phyloP scores from a whole-genome alignment of 2,888 invertebrate genomes.

The Eupithecia dodoneata region DNA sequence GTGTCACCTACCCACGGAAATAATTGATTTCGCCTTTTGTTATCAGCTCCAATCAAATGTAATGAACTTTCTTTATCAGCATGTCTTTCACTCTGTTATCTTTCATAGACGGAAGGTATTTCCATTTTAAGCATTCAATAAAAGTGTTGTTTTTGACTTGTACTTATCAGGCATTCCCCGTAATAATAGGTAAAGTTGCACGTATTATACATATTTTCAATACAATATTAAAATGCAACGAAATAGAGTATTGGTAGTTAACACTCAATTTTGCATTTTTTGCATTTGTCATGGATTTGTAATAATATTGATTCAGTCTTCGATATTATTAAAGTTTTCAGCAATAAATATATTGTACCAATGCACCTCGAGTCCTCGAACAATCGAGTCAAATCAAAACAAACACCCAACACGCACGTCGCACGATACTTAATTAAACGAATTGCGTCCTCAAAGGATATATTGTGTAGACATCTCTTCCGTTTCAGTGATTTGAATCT shows the following conservation, averaged over 20 bases:
- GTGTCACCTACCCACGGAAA: constrained; percentile 4
- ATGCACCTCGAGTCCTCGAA: background rate
- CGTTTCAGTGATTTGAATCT: constrained; percentile 37
- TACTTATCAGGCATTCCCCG: background rate
- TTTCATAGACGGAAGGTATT: background rate
- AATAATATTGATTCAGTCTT: background rate
- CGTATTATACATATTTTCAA: background rate
- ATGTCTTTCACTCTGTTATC: background rate
- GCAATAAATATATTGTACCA: background rate
- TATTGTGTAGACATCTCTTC: constrained; percentile 19
- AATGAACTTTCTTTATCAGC: background rate
- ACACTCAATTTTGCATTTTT: background rate
- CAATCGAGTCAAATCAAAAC: background rate
- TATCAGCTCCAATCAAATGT: background rate
- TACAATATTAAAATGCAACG: background rate
- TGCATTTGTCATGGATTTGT: background rate
- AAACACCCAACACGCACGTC: background rate
- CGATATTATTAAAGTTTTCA: background rate
- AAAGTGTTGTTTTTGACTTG: background rate
- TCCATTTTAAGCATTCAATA: background rate
- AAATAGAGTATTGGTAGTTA: background rate
- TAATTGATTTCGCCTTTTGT: background rate
- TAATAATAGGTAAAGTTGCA: background rate
- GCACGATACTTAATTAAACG: background rate
- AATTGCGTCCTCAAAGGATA: constrained; percentile 4